Evolutionary conservation across 2,113 vertebrate species (phyloP).

Genomic region (Chroicocephalus ridibundus): DNA sequence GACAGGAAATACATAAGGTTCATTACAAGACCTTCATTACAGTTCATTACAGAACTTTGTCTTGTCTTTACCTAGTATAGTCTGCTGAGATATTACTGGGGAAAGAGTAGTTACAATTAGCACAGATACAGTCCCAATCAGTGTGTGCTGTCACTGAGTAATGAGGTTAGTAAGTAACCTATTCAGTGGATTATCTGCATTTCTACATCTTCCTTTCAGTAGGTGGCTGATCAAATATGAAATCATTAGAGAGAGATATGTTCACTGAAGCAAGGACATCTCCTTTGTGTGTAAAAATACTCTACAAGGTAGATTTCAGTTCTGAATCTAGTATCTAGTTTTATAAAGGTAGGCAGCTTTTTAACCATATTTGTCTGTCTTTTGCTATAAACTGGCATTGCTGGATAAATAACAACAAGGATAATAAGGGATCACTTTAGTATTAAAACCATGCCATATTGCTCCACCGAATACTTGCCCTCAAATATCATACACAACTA

Average conservation of each 20-base stretch:
- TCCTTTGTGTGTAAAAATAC: neutral
- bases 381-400: neutral
- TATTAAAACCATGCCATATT: neutral
- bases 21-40: neutral
- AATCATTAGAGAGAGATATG: neutral
- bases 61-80: neutral
- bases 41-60: neutral
- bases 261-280: neutral
- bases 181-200: neutral
- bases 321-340: neutral
- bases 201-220: neutral
- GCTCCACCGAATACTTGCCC: neutral
- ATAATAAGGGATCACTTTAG: neutral
- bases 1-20: neutral
- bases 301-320: neutral
- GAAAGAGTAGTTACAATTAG: neutral
- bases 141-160: neutral
- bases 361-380: neutral
- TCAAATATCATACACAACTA: neutral
- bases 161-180: neutral
- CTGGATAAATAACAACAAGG: neutral
- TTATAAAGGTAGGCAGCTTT: neutral
- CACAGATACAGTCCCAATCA: neutral
- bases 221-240: neutral
- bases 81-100: neutral